phyloP scores from a whole-genome alignment of 1,140 invertebrate genomes.

The Orussus abietinus region DNA sequence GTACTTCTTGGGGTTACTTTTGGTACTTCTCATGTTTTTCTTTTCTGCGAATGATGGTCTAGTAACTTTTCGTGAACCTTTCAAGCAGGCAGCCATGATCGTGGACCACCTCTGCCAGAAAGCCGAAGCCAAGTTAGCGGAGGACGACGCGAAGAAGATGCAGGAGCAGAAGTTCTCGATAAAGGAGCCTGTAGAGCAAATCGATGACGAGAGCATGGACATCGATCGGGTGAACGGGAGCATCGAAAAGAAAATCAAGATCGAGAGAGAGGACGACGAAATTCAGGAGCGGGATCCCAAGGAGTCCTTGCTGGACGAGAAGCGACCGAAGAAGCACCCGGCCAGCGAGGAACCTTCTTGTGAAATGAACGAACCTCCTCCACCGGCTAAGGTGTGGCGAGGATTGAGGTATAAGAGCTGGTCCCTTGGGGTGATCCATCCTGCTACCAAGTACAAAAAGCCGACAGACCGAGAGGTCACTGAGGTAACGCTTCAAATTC shows the following conservation, averaged over 20 bases:
- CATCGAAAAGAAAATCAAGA: conserved; percentile 37
- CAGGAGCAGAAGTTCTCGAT: conserved; percentile 35
- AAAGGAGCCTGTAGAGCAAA: conserved; percentile 23
- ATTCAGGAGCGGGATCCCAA: conserved; percentile 44
- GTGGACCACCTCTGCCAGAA: conserved; percentile 62
- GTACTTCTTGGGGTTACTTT: too few species aligned
- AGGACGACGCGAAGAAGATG: conserved; percentile 42
- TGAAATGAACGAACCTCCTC: conserved; percentile 48
- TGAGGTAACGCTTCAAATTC: conserved; percentile 53
- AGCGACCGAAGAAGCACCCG: conserved; percentile 49
- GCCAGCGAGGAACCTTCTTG: conserved; percentile 31
- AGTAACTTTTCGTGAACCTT: too few species aligned
- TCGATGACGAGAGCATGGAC: conserved; percentile 34
- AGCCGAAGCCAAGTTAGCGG: conserved; percentile 41
- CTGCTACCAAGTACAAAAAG: conserved; percentile 69
- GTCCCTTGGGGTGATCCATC: conserved; percentile 61
- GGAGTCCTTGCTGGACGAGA: conserved; percentile 52
- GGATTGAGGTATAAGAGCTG: conserved; percentile 72
- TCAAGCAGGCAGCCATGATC: conserved; percentile 56
- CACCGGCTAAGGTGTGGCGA: conserved; percentile 66
- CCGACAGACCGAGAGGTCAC: conserved; percentile 78
- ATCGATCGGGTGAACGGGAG: conserved; percentile 27
- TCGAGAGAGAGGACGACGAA: conserved; percentile 56
- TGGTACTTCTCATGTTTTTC: conserved; percentile 2
- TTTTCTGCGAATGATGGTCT: conserved; percentile 3